Percentiles rank a stretch among this genome's conserved stretches.
Evolutionary conservation across 2,797 vertebrate species (phyloP).

Genomic region (Rhyacichthys aspro): DNA sequence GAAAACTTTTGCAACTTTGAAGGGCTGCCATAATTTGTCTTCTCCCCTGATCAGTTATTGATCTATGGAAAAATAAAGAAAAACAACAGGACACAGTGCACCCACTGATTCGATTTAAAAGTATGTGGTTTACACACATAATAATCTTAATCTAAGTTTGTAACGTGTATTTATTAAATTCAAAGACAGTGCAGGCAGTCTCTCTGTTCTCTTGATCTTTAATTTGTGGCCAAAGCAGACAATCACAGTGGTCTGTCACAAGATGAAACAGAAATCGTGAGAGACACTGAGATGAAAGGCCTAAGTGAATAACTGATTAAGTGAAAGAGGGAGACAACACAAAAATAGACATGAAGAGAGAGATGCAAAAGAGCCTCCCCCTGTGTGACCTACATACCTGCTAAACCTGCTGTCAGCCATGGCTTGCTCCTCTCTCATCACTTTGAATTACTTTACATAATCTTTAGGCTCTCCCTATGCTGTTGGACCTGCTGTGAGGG

Average conservation of each 20-base stretch:
- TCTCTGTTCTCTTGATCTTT: constrained; percentile 38
- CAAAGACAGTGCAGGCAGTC: constrained; percentile 2
- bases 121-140: constrained; percentile 19
- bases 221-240: constrained; percentile 23
- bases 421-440: constrained; percentile 75
- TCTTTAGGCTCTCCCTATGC: constrained; percentile 63
- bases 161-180: constrained; percentile 1
- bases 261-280: constrained; percentile 38
- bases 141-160: not conserved
- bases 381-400: constrained; percentile 80
- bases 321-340: constrained; percentile 66
- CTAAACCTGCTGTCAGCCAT: constrained; percentile 78
- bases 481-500: constrained; percentile 42
- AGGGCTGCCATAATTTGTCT: no score
- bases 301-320: constrained; percentile 71
- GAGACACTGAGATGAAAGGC: constrained; percentile 60
- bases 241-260: constrained; percentile 42
- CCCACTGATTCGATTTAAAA: not conserved
- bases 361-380: constrained; percentile 74
- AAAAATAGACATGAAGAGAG: constrained; percentile 70
- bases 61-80: no score
- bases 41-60: no score
- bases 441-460: constrained; percentile 82
- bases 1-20: no score
- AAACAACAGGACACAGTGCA: no score